Percentiles rank a stretch among this genome's conserved stretches.
phyloP scores from a whole-genome alignment of 2,797 vertebrate species.

The Periparus ater region DNA sequence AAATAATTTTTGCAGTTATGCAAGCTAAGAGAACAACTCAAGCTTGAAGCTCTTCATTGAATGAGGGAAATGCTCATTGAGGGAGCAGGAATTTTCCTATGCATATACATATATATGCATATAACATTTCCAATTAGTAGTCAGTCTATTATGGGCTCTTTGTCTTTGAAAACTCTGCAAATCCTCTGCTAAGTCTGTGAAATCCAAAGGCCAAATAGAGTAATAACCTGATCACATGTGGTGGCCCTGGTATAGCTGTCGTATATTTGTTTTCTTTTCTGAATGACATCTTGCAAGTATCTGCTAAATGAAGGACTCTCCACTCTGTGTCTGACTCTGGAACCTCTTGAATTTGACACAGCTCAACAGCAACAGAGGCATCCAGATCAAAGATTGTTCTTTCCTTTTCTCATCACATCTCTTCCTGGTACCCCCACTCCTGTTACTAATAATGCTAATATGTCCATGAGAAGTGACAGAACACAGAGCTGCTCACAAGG shows the following conservation, averaged over 20 bases:
- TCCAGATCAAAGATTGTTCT: neutral
- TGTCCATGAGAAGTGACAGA: neutral
- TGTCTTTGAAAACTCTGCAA: neutral
- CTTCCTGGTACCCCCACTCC: neutral
- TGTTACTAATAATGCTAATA: neutral
- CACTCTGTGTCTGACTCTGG: accelerated
- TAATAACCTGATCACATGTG: neutral
- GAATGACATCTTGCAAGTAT: neutral
- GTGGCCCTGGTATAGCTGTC: neutral
- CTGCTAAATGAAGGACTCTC: neutral
- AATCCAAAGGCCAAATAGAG: neutral
- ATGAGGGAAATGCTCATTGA: neutral
- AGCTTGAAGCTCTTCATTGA: constrained; percentile 10
- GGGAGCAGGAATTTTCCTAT: neutral
- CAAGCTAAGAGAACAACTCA: neutral
- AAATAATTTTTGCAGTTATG: neutral
- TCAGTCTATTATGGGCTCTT: neutral
- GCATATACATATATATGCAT: neutral
- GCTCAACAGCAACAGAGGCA: neutral
- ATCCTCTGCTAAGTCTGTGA: neutral
- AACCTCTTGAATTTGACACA: neutral
- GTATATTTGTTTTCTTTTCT: neutral
- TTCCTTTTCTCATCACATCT: neutral
- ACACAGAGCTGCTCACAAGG: neutral
- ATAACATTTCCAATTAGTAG: neutral